Conservation (phyloP, 2,888 invertebrate species). For the Calameuta pallipes region DNA sequence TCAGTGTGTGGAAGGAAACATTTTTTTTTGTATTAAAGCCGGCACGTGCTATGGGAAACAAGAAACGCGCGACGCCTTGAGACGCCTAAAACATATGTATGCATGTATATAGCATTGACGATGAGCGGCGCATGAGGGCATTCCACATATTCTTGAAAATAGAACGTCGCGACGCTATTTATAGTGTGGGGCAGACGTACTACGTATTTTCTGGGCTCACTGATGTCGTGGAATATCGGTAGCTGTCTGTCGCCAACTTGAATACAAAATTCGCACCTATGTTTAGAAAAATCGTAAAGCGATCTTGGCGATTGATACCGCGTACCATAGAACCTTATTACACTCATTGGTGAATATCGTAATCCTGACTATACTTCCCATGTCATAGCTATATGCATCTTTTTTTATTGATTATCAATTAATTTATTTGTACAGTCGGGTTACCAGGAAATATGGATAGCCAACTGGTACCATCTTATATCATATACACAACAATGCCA, state of each 20-base stretch:
- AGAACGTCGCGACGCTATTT: constrained; percentile 1
- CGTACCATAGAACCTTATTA: neutral
- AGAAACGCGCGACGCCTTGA: neutral
- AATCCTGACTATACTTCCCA: neutral
- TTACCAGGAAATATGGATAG: neutral
- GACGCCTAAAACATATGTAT: neutral
- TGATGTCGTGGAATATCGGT: neutral
- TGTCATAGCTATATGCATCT: neutral
- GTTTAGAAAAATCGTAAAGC: neutral
- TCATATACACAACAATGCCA: neutral
- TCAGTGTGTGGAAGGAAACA: neutral
- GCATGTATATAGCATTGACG: neutral
- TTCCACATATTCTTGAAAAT: neutral
- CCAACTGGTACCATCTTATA: neutral
- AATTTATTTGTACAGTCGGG: neutral
- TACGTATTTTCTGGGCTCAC: constrained; percentile 5
- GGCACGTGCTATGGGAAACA: neutral
- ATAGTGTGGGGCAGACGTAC: constrained; percentile 2
- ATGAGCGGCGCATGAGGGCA: neutral
- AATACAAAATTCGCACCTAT: neutral
- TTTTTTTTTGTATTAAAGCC: neutral
- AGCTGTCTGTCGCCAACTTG: neutral
- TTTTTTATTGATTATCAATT: neutral
- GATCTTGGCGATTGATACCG: neutral
- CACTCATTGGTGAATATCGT: neutral